Evolutionary conservation across 2,888 invertebrate species (phyloP), one percentile per base, ranked within the genome.

Genomic region (Dione vanillae): DNA sequence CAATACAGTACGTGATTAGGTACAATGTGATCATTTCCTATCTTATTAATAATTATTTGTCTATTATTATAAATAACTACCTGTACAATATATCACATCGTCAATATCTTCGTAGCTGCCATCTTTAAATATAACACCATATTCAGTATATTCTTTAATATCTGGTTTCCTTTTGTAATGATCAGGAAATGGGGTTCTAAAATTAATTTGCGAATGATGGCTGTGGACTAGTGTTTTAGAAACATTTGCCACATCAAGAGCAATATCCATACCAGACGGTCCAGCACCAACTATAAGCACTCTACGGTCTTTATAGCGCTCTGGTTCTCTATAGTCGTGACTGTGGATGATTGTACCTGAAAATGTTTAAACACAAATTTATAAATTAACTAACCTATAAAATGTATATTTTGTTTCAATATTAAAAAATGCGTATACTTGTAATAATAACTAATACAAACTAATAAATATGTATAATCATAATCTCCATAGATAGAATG

Each of bases 241-340:
- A n/a, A 86, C 75, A 0, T 81, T 78, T 0, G 94, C 87, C 0
- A 97, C 84, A 76, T 96, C 95, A 0, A 96, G 81, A 0, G 94
- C 92, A 47, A 97, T 96, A 79, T 97, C 97, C 82, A 95, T 91
- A 1, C 96, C 97, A 0, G 97, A 97, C 0, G 96, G 94, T 0
- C 95, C 95, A 0, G 96, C 96, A 0, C 97, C 97, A 1, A 97
- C 88, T 12, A 96, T 84, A 1, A 96, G 86, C 0, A 97, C 96
- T 1, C 86, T 91, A 72, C 95, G 94, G 35, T 92, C 93, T 41
- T 79, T 83, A 82, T 94, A 97, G 0, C 83, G 81, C 0, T 95
- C 94, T 0, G 96, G 95, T 19, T 88, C 91, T 78, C 96, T 91
- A 83, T 96, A 97, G 80, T 95, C 94, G 82, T 97, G 96, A 78